Conservation (phyloP, 2,888 invertebrate genomes). For the Stegana nigrithorax region DNA sequence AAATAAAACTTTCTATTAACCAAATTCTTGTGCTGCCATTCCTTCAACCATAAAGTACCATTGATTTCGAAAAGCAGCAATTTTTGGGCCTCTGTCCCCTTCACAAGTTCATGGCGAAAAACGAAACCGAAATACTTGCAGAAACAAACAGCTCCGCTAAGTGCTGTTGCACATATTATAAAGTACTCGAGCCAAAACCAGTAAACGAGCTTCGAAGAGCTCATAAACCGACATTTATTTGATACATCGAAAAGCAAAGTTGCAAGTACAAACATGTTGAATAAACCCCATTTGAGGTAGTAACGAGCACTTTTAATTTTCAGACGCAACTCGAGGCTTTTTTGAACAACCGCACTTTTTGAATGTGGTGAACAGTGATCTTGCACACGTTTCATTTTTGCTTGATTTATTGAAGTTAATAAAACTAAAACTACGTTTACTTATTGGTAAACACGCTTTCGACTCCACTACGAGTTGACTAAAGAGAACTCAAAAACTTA, state of each 20-base stretch:
- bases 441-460: too few relatives aligned
- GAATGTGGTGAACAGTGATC: slow-evolving; percentile 51
- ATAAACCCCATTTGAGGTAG: slow-evolving; percentile 62
- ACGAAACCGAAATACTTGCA: slow-evolving; percentile 69
- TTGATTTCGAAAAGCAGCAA: slow-evolving; percentile 70
- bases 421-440: too few relatives aligned
- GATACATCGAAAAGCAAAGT: slow-evolving; percentile 59
- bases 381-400: background rate
- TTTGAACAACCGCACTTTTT: slow-evolving; percentile 47
- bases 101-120: slow-evolving; percentile 67
- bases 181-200: slow-evolving; percentile 69
- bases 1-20: background rate
- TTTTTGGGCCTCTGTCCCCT: slow-evolving; percentile 70
- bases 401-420: background rate
- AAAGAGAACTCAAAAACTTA: too few relatives aligned
- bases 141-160: slow-evolving; percentile 72
- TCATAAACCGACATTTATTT: slow-evolving; percentile 46
- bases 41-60: slow-evolving; percentile 34
- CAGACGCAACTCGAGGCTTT: slow-evolving; percentile 55
- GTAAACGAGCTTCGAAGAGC: slow-evolving; percentile 42
- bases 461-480: too few relatives aligned
- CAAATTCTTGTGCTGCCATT: background rate
- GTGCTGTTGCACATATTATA: slow-evolving; percentile 66
- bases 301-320: slow-evolving; percentile 51
- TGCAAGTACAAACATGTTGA: slow-evolving; percentile 56